phyloP scores from a whole-genome alignment of 2,113 vertebrate species.

The Diglossa brunneiventris region DNA sequence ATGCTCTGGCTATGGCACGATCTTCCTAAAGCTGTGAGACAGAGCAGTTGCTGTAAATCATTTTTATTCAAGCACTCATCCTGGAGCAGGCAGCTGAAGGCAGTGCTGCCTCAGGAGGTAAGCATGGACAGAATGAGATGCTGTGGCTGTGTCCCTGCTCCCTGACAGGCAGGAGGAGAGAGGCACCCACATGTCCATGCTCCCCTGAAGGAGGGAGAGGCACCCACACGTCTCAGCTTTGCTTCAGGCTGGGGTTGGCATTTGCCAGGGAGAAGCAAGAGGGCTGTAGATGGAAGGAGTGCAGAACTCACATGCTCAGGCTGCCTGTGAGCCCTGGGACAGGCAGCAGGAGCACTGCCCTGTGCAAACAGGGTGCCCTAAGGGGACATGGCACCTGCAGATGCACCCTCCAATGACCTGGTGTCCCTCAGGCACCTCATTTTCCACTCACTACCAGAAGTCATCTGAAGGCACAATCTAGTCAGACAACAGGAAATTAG shows the following conservation, averaged over 20 bases:
- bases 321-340: background rate
- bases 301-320: background rate
- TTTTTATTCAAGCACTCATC: background rate
- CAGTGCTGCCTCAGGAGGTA: rapidly evolving
- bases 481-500: background rate
- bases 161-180: background rate
- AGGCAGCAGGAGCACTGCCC: background rate
- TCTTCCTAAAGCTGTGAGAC: background rate
- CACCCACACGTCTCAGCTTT: rapidly evolving
- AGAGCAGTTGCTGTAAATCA: conserved; percentile 5
- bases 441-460: background rate
- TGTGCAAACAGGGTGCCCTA: background rate
- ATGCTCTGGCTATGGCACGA: background rate
- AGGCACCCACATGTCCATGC: background rate
- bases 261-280: background rate
- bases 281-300: background rate
- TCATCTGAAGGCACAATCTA: background rate
- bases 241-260: background rate
- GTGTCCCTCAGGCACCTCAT: background rate
- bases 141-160: background rate
- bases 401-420: background rate
- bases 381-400: too few species aligned
- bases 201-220: background rate
- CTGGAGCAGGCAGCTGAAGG: background rate
- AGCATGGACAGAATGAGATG: background rate